Evolutionary conservation across 2,113 vertebrate species (phyloP).

Genomic region (Otocyon megalotis): DNA sequence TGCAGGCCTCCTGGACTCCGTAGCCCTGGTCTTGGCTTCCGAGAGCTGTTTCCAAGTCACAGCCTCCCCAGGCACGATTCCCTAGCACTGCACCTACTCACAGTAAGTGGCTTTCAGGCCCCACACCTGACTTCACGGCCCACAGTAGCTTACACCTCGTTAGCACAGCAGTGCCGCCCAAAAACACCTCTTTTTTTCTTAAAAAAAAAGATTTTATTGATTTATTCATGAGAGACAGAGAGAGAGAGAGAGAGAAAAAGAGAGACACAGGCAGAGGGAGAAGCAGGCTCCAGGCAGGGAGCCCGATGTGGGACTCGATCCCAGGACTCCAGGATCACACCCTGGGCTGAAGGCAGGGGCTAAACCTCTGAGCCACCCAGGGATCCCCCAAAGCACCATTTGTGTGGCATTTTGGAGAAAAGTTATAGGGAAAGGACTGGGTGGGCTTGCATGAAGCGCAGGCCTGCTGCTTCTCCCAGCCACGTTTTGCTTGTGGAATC

Average conservation of each 20-base stretch:
- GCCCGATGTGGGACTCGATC: too few species aligned
- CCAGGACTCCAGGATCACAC: too few species aligned
- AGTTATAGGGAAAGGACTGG: not conserved
- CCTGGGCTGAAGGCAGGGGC: too few species aligned
- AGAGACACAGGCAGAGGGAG: too few species aligned
- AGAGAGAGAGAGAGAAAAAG: too few species aligned
- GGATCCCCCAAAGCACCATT: not conserved
- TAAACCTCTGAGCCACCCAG: too few species aligned
- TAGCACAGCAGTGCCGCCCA: accelerated
- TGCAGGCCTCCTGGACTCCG: not conserved
- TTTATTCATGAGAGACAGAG: too few species aligned
- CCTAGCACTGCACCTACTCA: not conserved
- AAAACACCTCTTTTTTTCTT: too few species aligned
- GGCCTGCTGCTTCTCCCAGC: not conserved
- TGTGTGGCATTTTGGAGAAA: not conserved
- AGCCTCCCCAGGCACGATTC: not conserved
- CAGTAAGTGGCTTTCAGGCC: not conserved
- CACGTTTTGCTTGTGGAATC: not conserved
- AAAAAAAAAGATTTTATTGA: too few species aligned
- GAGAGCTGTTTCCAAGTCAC: not conserved
- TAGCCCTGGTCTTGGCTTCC: not conserved
- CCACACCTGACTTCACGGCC: accelerated
- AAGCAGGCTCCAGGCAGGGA: too few species aligned
- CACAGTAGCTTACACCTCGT: accelerated
- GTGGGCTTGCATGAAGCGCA: accelerated